Evolutionary conservation across 2,797 vertebrate species (phyloP), one percentile per base, ranked within the genome.

Genomic region (Gallirallus australis): DNA sequence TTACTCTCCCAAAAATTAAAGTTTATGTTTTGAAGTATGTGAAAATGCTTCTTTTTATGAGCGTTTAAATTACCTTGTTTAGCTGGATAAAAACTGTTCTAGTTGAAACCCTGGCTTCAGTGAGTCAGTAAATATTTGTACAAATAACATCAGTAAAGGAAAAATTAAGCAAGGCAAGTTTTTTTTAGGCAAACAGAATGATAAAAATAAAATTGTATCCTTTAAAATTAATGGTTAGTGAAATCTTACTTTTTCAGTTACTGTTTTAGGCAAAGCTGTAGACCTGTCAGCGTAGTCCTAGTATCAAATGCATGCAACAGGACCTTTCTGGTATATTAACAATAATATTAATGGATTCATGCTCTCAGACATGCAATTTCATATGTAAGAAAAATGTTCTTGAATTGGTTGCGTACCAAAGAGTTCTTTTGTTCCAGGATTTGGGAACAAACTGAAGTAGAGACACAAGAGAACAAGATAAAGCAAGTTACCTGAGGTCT

Each of bases 181-280:
- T 97, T 96, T 96, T 95, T 96, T 93, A 87, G 93, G 76, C 92
- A 96, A 96, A 94, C 65, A 96, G 84, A 89, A 93, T 68, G 76
- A 86, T 83, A 96, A 96, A 96, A 96, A 96, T 96, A 96, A 94
- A 94, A 59, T 71, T 24, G 63, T 77, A 50, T 71, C 79, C 39
- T 30, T 48, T 63, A 76, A 91, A 88, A 96, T 70, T 40, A 86
- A 86, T 30, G 59, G 42, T 53, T 83, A 76, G 63, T 54, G 63
- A 93, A 90, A 94, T 93, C 40, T 94, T 82, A 35, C 28, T 90
- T 82, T 88, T 95, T 82, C 47, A 69, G 68, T 47, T 39, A 18
- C 40, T 52, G 48, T 33, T 88, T 53, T 80, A 77, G 18, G 53
- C 45, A 86, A 85, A 65, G 65, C 37, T 86, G 56, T 33, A 79